Evolutionary conservation across 2,113 vertebrate species (phyloP), one percentile per base, ranked within the genome.

Genomic region (Catharus minimus): DNA sequence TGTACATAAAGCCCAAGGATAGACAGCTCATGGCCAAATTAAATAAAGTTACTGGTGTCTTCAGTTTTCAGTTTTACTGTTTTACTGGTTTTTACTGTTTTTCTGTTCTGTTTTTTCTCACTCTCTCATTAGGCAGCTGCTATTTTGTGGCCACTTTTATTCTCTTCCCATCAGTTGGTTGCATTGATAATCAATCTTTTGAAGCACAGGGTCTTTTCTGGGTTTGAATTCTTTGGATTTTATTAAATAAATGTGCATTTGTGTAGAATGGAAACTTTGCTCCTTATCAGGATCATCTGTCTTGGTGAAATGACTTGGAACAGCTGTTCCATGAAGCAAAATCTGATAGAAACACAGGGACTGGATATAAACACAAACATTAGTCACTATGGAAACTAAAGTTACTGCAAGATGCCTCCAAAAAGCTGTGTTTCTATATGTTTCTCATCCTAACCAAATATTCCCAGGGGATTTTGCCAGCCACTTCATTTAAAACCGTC

Each of bases 361-460:
- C 78, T 71, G 92, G 97, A 92, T 91, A 95, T 92, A 96, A 97
- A 97, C 97, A 97, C 95, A 97, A 98, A 98, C 97, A 97, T 96
- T 96, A 93, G 96, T 98, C 96, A 86, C 97, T 90, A 97, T 98
- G 97, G 97, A 95, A 97, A 98, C 97, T 19, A 62, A 95, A 97
- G 96, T 96, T 94, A 50, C 89, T 61, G 73, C 15, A 36, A 38
- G 33, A 83, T 91, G 89, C 73, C 89, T 96, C 67, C 50, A 82
- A 95, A 82, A 93, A 93, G 84, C 52, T 82, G 44, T 67, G 86
- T 92, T 94, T 83, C 95, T 71, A 36, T 88, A 90, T 89, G 94
- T 95, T 97, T 67, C 89, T 89, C 75, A 92, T 44, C 82, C 81
- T 76, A 91, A 93, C 79, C 88, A 73, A 84, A 55, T 82, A 44